A percentile compares a stretch with the other conserved stretches of the same genome.
Evolutionary conservation across 2,888 invertebrate species (phyloP).

Genomic region (Anticlea derivata): DNA sequence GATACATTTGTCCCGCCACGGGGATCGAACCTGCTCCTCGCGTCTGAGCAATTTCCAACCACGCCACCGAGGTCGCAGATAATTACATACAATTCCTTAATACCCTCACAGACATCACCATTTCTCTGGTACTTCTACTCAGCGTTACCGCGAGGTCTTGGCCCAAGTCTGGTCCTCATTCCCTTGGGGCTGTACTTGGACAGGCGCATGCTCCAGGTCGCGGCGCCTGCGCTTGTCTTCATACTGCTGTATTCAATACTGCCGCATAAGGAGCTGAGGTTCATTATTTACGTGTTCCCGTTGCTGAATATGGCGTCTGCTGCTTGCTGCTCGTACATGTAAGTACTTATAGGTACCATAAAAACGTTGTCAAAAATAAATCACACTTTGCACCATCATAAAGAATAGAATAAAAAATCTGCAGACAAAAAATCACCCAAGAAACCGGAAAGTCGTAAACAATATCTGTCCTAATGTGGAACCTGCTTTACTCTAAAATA

Average conservation of each 20-base stretch:
- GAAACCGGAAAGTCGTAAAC: too few species aligned
- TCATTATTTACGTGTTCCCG: constrained; percentile 98
- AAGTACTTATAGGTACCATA: constrained; percentile 82
- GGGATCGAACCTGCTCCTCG: too few species aligned
- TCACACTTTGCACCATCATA: too few species aligned
- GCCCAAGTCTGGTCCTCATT: constrained; percentile 90
- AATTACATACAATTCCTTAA: constrained; percentile 24
- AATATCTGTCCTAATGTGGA: not conserved
- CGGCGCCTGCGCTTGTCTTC: constrained; percentile 89
- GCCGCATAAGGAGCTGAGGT: constrained; percentile 98
- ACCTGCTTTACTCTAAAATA: not conserved
- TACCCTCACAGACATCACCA: constrained; percentile 90
- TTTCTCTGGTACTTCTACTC: constrained; percentile 99
- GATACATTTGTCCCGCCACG: too few species aligned
- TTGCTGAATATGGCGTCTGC: constrained; percentile 95
- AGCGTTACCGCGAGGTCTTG: constrained; percentile 96
- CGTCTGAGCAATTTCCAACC: too few species aligned
- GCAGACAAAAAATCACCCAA: not conserved
- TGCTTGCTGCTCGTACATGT: constrained; percentile 94
- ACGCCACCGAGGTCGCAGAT: too few species aligned
- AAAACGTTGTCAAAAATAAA: too few species aligned
- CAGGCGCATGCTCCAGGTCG: constrained; percentile 86
- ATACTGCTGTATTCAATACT: constrained; percentile 96
- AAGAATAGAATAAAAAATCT: not conserved
- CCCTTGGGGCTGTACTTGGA: constrained; percentile 91